Percentiles rank a stretch among this genome's conserved stretches.
Conservation (phyloP, 2,888 invertebrate genomes). For the Cephus rjabovi region DNA sequence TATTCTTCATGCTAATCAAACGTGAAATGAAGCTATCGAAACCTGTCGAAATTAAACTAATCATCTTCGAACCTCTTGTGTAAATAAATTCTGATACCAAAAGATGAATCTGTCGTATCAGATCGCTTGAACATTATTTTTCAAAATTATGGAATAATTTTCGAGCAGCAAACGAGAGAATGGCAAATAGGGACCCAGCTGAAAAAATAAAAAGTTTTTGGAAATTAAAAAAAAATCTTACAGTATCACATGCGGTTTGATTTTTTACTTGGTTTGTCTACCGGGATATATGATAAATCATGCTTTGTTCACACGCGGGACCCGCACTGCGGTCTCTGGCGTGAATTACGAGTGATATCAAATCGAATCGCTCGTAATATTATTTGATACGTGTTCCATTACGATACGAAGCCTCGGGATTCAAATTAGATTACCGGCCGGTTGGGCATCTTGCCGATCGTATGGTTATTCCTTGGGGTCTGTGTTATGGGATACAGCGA, state of each 20-base stretch:
- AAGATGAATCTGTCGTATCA: neutral
- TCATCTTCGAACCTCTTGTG: neutral
- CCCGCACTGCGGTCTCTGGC: conserved; percentile 24
- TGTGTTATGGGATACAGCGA: conserved; percentile 6
- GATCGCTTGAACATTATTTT: neutral
- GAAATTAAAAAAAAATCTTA: neutral
- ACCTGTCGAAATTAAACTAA: neutral
- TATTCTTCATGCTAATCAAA: neutral
- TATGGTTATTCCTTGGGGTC: conserved; percentile 10
- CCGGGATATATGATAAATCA: conserved; percentile 43
- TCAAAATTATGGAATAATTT: neutral
- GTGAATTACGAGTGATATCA: conserved; percentile 53
- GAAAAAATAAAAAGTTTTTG: neutral
- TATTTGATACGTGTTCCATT: conserved; percentile 66
- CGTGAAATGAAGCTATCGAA: neutral
- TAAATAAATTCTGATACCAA: neutral
- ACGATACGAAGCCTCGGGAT: conserved; percentile 38
- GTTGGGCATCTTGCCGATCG: conserved; percentile 30
- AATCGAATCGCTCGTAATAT: conserved; percentile 62
- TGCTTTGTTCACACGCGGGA: conserved; percentile 36
- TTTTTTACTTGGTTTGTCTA: conserved; percentile 29
- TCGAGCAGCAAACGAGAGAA: neutral
- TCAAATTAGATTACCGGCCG: conserved; percentile 57
- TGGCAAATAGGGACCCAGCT: neutral
- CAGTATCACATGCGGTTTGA: conserved; percentile 22